Evolutionary conservation across 2,113 vertebrate species (phyloP).

Genomic region (Coreoperca whiteheadi): DNA sequence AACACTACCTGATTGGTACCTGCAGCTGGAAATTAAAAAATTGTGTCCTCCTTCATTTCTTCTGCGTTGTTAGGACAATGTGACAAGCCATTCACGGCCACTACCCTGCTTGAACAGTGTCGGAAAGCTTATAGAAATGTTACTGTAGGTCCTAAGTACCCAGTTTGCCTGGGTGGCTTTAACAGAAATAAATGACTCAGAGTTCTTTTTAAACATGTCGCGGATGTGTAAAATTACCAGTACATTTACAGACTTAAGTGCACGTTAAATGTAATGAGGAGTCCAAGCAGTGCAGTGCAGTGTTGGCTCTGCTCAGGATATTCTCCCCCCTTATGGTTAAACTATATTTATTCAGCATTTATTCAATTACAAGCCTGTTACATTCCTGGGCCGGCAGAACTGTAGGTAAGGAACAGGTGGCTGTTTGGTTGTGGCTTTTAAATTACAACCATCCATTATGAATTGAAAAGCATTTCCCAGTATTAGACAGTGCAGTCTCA

Average conservation of each 20-base stretch:
- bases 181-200: not conserved
- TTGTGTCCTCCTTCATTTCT: too few relatives aligned
- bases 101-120: not conserved
- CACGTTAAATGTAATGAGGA: not conserved
- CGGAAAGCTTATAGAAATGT: not conserved
- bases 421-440: not conserved
- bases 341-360: not conserved
- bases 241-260: not conserved
- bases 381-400: not conserved
- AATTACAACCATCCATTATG: not conserved
- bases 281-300: not conserved
- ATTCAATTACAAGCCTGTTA: not conserved
- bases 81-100: not conserved
- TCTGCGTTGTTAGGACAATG: not conserved
- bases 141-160: not conserved
- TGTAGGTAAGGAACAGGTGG: slow-evolving; percentile 14
- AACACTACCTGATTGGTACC: not conserved
- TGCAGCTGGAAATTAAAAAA: not conserved
- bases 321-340: not conserved
- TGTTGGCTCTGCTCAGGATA: not conserved
- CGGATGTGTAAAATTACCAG: not conserved
- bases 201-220: not conserved
- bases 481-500: not conserved
- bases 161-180: not conserved
- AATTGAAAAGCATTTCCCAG: slow-evolving; percentile 9